phyloP scores from a whole-genome alignment of 2,797 vertebrate species.

The Ammospiza maritima region DNA sequence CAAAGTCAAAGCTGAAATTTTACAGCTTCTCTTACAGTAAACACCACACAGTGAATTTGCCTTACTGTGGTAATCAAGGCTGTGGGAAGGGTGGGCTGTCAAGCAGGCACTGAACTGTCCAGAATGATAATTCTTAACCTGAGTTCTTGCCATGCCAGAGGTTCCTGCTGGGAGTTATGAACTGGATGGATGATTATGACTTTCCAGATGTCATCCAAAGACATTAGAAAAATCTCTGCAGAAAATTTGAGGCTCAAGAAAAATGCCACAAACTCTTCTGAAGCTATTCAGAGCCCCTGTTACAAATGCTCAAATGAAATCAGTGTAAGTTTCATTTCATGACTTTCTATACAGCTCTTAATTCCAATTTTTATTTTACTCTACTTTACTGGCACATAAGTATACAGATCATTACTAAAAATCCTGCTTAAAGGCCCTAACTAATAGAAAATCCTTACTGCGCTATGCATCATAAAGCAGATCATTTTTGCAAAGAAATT shows the following conservation, averaged over 20 bases:
- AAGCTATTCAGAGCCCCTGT: neutral
- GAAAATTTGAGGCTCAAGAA: neutral
- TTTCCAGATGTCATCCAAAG: neutral
- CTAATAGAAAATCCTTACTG: neutral
- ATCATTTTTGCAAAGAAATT: constrained; percentile 5
- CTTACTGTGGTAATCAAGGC: neutral
- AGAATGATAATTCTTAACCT: neutral
- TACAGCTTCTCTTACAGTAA: neutral
- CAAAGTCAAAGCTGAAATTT: neutral
- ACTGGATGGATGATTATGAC: neutral
- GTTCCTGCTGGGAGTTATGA: neutral
- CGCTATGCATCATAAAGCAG: constrained; percentile 19
- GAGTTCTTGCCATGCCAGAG: neutral
- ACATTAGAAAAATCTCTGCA: neutral
- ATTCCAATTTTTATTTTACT: neutral
- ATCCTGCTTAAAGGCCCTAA: neutral
- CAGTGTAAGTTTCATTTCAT: neutral
- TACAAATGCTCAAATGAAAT: neutral
- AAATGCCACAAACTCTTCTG: neutral
- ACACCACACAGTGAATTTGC: neutral
- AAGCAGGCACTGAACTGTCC: neutral
- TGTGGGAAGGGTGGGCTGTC: neutral
- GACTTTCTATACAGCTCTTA: neutral
- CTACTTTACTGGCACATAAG: neutral
- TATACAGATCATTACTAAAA: neutral